These are phyloP conservation scores for Phalangium opilio DNA, from an alignment of 2,888 invertebrate genomes.

Conservation along the genomic window DNA sequence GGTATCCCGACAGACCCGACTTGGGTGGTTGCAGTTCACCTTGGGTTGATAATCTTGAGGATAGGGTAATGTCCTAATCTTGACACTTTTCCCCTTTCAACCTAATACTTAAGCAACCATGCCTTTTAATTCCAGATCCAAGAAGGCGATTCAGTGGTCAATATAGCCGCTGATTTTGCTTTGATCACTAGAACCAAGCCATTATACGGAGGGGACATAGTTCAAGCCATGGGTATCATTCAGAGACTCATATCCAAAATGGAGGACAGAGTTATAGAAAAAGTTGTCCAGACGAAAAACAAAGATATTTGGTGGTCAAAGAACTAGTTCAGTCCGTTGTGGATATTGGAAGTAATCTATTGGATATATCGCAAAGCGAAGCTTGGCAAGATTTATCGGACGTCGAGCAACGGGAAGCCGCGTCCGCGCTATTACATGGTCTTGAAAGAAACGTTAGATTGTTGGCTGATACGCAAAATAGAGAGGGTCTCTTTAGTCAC, in stretches of 20 bases:
- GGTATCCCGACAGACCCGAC: conserved; percentile 7
- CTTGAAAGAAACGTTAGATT: conserved; percentile 49
- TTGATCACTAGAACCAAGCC: conserved; percentile 22
- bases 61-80: too few species aligned
- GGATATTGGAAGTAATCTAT: conserved; percentile 67
- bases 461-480: conserved; percentile 63
- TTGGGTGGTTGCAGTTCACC: conserved; percentile 9
- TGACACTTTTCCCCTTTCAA: too few species aligned
- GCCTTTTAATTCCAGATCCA: too few species aligned
- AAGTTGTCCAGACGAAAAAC: conserved; percentile 14
- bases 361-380: conserved; percentile 64
- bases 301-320: neutral
- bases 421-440: conserved; percentile 65
- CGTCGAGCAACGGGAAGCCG: conserved; percentile 63
- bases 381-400: conserved; percentile 73
- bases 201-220: conserved; percentile 24
- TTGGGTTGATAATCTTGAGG: conserved; percentile 9
- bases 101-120: too few species aligned
- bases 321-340: conserved; percentile 48
- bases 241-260: conserved; percentile 20
- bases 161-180: conserved; percentile 25
- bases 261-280: conserved; percentile 17
- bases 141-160: conserved; percentile 22
- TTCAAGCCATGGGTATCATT: conserved; percentile 20
- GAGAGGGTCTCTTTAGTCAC: conserved; percentile 66